These are phyloP conservation scores for Bemisia tabaci DNA, from an alignment of 1,140 invertebrate species.

Conservation along the genomic window DNA sequence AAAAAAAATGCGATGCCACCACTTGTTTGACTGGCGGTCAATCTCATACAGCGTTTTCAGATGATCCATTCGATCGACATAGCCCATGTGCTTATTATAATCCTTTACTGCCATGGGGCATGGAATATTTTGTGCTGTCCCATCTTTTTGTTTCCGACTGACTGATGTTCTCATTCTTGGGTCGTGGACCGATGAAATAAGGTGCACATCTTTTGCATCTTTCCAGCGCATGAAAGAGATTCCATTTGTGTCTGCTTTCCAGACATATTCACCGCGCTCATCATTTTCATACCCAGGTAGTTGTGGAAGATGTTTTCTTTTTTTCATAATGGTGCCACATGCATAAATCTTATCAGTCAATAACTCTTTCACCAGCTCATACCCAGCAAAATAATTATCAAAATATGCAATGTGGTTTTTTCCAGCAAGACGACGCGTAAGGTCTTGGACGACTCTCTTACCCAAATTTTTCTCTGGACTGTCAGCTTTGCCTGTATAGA, in stretches of 20 bases:
- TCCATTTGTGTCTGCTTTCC: slow-evolving; percentile 6
- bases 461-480: slow-evolving; percentile 19
- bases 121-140: slow-evolving; percentile 11
- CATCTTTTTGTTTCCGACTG: slow-evolving; percentile 23
- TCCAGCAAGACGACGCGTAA: slow-evolving; percentile 17
- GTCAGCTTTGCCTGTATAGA: slow-evolving; percentile 19
- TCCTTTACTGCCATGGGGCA: slow-evolving; percentile 21
- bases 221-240: neutral
- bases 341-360: slow-evolving; percentile 18
- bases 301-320: slow-evolving; percentile 17
- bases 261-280: slow-evolving; percentile 21
- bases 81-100: slow-evolving; percentile 24
- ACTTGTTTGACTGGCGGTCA: slow-evolving; percentile 21
- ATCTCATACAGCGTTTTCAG: slow-evolving; percentile 19
- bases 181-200: slow-evolving; percentile 23
- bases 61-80: slow-evolving; percentile 23
- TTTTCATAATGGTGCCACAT: slow-evolving; percentile 20
- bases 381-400: slow-evolving; percentile 21
- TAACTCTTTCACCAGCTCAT: slow-evolving; percentile 16
- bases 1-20: slow-evolving; percentile 23
- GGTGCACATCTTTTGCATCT: slow-evolving; percentile 6
- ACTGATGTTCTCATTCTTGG: slow-evolving; percentile 14
- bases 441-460: slow-evolving; percentile 19
- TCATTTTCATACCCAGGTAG: slow-evolving; percentile 16
- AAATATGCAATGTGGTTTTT: slow-evolving; percentile 19